These are phyloP conservation scores for Ceratina calcarata DNA, from an alignment of 1,140 invertebrate species.

Conservation along the genomic window DNA sequence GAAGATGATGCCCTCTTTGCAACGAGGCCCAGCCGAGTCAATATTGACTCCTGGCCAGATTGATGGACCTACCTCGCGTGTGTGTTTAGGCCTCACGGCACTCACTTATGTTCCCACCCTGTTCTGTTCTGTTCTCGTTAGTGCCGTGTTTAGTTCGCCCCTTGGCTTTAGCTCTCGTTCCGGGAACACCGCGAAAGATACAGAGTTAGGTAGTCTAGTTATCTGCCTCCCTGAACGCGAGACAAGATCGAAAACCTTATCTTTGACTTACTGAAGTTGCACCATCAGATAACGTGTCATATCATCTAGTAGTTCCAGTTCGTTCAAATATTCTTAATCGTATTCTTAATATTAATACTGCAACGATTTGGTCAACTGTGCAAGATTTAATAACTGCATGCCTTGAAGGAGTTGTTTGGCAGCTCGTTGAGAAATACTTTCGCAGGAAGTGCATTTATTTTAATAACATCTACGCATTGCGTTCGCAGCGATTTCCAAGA, in stretches of 20 bases:
- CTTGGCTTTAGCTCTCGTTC: not conserved
- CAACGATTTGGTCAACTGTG: too few relatives aligned
- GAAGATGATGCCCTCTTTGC: conserved; percentile 76
- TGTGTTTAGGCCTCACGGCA: conserved; percentile 76
- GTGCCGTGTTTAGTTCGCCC: conserved; percentile 13
- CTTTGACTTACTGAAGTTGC: too few relatives aligned
- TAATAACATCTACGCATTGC: not conserved
- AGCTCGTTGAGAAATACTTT: not conserved
- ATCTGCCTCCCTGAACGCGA: not conserved
- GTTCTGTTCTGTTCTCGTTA: conserved; percentile 33
- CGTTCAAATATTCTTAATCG: too few relatives aligned
- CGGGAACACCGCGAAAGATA: conserved; percentile 10
- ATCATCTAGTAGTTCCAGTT: too few relatives aligned
- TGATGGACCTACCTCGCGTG: conserved; percentile 76
- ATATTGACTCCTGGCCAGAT: conserved; percentile 79
- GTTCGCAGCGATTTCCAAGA: conserved; percentile 1
- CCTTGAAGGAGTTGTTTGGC: too few relatives aligned
- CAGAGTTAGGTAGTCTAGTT: not conserved
- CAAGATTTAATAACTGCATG: too few relatives aligned
- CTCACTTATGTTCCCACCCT: conserved; percentile 76
- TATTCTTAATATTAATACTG: too few relatives aligned
- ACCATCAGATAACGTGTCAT: too few relatives aligned
- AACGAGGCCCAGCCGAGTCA: conserved; percentile 78
- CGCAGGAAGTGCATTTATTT: not conserved
- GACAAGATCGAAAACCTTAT: not conserved